These are phyloP conservation scores for Ormyrus nitidulus DNA, from an alignment of 2,888 invertebrate genomes.

Conservation along the genomic window DNA sequence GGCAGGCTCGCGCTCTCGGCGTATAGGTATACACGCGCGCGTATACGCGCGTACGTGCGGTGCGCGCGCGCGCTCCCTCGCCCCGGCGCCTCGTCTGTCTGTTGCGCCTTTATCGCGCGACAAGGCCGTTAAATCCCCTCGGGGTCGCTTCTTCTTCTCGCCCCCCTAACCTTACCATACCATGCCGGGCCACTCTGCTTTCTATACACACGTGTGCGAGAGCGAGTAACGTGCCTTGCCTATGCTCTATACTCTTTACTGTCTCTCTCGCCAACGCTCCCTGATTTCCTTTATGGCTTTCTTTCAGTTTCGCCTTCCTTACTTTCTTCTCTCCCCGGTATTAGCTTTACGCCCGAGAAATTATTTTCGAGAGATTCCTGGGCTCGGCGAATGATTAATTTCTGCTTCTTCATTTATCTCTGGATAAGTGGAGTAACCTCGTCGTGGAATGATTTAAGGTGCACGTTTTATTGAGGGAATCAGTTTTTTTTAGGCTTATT, in stretches of 20 bases:
- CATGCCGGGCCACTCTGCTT: background rate
- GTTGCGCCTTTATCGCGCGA: conserved; percentile 38
- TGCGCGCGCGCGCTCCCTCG: background rate
- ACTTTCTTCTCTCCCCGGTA: background rate
- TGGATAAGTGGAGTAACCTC: too few relatives aligned
- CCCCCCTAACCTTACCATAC: background rate
- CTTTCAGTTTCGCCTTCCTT: conserved; percentile 10
- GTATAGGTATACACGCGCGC: background rate
- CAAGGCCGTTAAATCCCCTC: conserved; percentile 47
- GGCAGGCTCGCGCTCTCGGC: background rate
- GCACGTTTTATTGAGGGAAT: too few relatives aligned
- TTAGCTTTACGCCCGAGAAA: background rate
- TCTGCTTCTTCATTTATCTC: too few relatives aligned
- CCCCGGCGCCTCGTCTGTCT: conserved; percentile 14
- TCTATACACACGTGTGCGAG: background rate
- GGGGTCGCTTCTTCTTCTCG: conserved; percentile 31
- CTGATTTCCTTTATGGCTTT: conserved; percentile 36
- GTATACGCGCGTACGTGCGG: conserved; percentile 1
- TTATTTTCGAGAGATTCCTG: too few relatives aligned
- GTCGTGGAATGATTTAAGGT: too few relatives aligned
- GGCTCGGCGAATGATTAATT: too few relatives aligned
- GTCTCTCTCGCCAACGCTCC: background rate
- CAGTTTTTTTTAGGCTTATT: too few relatives aligned
- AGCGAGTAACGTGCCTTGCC: background rate
- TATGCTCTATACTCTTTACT: background rate